Base-by-base conservation (phyloP, 2,113 vertebrate genomes). In the Peromyscus polionotus region DNA sequence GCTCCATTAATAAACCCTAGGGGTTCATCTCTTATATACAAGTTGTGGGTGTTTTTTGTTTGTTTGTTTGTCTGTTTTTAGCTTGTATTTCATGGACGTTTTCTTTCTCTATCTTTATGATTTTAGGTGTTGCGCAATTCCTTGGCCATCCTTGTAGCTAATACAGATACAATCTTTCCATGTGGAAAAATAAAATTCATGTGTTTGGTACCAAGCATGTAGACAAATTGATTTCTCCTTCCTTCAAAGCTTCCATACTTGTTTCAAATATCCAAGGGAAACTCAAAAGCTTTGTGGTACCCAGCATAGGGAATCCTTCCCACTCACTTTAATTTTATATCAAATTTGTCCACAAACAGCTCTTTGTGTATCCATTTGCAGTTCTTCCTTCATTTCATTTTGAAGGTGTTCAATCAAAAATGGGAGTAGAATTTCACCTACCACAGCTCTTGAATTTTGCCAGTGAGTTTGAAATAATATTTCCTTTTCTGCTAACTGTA, bases 251-350 rank as follows among this genome's bases (percentile, higher is more conserved):
- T 14, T 63, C 2, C 72, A 7, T 24, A 79, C 76, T 39, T 7
- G 88, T 16, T 12, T 45, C 68, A 73, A 57, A 95, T 26, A 87
- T 7, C 67, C 26, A 91, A 79, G 22, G 24, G n/a, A 88, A 94
- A 51, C 33, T 90, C 84, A 67, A 93, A 90, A 79, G 1, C 67
- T 24, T 90, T 8, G 8, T 70, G 73, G 20, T 89, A 59, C 13
- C 10, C 19, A 80, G 7, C 90, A n/a, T 42, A 93, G 36, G 45
- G 20, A 72, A 89, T 67, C 4, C 9, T 87, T 93, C 80, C 67
- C 95, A 33, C 67, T 88, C 17, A 48, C 94, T 91, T 77, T 72
- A 93, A 96, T 54, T 92, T 96, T 81, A 92, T 95, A 94, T 90
- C n/a, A 95, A 90, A 85, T 51, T 42, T 54, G 20, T 63, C 57